These are phyloP conservation scores for Oryzias melastigma DNA, from an alignment of 2,113 vertebrate genomes.

Conservation along the genomic window DNA sequence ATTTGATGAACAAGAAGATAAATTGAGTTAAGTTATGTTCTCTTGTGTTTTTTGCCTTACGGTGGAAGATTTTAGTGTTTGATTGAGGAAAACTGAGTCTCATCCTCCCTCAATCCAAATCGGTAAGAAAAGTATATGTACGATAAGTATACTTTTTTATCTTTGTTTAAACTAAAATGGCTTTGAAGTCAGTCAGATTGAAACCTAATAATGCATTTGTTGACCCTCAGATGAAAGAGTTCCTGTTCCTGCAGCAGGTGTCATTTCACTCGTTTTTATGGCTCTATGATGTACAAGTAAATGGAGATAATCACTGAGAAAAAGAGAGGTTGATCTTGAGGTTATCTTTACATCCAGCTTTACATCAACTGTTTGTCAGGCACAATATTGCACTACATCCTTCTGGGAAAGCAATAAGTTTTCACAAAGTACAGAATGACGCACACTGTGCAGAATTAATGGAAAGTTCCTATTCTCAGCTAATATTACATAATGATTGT, in stretches of 20 bases:
- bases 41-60: too few species aligned
- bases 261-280: slow-evolving; percentile 19
- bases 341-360: background rate
- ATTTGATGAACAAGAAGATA: too few species aligned
- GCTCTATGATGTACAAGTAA: slow-evolving; percentile 12
- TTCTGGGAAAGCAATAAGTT: background rate
- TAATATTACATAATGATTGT: too few species aligned
- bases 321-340: background rate
- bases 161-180: background rate
- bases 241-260: slow-evolving; percentile 3
- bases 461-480: background rate
- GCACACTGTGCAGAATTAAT: background rate
- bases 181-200: background rate
- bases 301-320: slow-evolving; percentile 19
- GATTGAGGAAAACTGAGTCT: too few species aligned
- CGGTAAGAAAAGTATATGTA: too few species aligned
- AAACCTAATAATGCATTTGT: background rate
- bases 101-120: too few species aligned
- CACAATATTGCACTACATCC: slow-evolving; percentile 24
- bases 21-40: too few species aligned
- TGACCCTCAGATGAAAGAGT: slow-evolving; percentile 14
- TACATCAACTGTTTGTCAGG: slow-evolving; percentile 5
- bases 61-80: too few species aligned
- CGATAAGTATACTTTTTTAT: too few species aligned
- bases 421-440: slow-evolving; percentile 20